phyloP scores from a whole-genome alignment of 2,113 vertebrate genomes.

The Ophiodon elongatus region DNA sequence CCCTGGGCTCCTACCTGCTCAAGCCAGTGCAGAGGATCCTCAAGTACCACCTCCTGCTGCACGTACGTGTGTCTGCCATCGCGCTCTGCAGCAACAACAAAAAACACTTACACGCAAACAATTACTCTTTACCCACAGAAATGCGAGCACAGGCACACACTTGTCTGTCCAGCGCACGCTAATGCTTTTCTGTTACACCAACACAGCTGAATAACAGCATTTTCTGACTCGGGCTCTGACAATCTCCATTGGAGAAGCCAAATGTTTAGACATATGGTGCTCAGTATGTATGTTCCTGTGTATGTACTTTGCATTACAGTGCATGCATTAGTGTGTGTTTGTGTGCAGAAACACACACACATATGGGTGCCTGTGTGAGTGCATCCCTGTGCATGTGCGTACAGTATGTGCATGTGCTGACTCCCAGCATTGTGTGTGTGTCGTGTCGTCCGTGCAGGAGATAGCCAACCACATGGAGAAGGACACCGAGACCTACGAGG shows the following conservation, averaged over 20 bases:
- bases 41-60: constrained; percentile 97
- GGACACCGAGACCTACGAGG: constrained; percentile 93
- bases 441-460: constrained; percentile 86
- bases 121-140: constrained; percentile 20
- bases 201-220: not conserved
- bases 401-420: constrained; percentile 16
- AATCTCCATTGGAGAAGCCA: constrained; percentile 54
- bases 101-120: constrained; percentile 3
- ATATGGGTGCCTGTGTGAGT: not conserved
- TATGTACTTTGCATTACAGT: constrained; percentile 14
- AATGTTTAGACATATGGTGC: constrained; percentile 77
- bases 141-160: constrained; percentile 10
- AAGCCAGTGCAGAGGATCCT: constrained; percentile 99
- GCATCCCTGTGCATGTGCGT: not conserved
- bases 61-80: constrained; percentile 83
- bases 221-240: constrained; percentile 7
- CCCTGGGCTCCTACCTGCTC: constrained; percentile 96
- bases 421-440: not conserved
- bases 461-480: constrained; percentile 98
- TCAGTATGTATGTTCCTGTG: constrained; percentile 59
- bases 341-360: constrained; percentile 29
- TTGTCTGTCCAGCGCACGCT: constrained; percentile 1
- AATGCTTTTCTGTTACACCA: constrained; percentile 38
- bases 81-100: not conserved
- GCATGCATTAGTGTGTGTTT: constrained; percentile 28